phyloP scores from a whole-genome alignment of 2,113 vertebrate species.

The Gasterosteus aculeatus region DNA sequence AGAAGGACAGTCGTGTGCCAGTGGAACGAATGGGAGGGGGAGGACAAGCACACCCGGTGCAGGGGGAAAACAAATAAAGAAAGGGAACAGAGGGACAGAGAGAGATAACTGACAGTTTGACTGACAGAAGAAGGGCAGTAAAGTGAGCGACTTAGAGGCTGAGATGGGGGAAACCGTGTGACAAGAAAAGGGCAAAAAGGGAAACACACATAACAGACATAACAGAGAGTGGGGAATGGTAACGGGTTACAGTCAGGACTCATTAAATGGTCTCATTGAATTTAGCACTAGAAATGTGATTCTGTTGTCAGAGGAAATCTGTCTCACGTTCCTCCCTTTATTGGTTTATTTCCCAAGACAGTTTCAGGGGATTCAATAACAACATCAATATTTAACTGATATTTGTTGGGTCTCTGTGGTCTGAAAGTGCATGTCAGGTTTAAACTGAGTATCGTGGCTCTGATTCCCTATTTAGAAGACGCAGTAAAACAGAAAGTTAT shows the following conservation, averaged over 20 bases:
- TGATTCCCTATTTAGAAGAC: conserved; percentile 51
- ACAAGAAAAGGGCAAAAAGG: conserved; percentile 14
- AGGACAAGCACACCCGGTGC: neutral
- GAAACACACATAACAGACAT: conserved; percentile 4
- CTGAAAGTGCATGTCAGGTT: conserved; percentile 32
- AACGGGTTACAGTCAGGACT: conserved; percentile 36
- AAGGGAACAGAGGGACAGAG: neutral
- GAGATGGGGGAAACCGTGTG: neutral
- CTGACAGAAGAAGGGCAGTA: conserved; percentile 31
- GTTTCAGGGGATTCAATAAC: conserved; percentile 40
- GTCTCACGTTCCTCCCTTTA: conserved; percentile 43
- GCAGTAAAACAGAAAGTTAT: conserved; percentile 7
- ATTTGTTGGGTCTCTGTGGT: conserved; percentile 47
- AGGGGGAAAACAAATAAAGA: conserved; percentile 18
- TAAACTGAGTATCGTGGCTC: conserved; percentile 13
- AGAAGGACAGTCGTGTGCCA: conserved; percentile 30
- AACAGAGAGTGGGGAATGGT: conserved; percentile 24
- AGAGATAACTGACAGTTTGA: conserved; percentile 20
- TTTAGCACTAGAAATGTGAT: conserved; percentile 46
- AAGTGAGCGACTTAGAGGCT: conserved; percentile 20
- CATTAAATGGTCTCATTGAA: conserved; percentile 49
- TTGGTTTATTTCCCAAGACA: conserved; percentile 51
- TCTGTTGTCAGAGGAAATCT: conserved; percentile 43
- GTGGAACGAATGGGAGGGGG: conserved; percentile 2
- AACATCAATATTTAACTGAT: conserved; percentile 50